Evolutionary conservation across 2,797 vertebrate species (phyloP).

Genomic region (Enteromius afrohamiltoni): DNA sequence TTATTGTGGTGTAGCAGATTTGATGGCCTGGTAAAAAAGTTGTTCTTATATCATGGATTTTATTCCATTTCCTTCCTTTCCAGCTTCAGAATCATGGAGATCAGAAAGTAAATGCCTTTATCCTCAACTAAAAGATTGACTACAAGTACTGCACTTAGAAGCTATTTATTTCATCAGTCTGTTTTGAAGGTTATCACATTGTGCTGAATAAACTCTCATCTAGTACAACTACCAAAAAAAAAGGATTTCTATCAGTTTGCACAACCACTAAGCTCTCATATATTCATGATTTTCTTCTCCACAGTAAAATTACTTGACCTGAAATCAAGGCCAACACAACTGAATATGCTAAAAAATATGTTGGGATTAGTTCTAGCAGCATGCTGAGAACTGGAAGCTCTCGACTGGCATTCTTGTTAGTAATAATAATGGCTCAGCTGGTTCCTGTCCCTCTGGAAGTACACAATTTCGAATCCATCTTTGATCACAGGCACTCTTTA

Average conservation of each 20-base stretch:
- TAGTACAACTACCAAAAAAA: no score
- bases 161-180: neutral
- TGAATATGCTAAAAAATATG: neutral
- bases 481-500: neutral
- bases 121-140: neutral
- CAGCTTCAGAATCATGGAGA: neutral
- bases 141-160: neutral
- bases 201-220: neutral
- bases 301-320: neutral
- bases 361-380: neutral
- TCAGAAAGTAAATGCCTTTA: neutral
- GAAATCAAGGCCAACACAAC: neutral
- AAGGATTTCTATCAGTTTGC: neutral
- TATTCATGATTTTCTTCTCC: neutral
- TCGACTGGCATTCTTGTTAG: neutral
- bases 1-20: neutral
- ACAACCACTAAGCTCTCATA: neutral
- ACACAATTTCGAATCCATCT: neutral
- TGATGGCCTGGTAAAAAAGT: neutral
- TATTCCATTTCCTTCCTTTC: neutral
- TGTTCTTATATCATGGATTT: neutral
- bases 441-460: neutral
- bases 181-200: constrained; percentile 20
- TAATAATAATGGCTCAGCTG: neutral
- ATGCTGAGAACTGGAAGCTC: neutral